Percentiles rank a stretch among this genome's conserved stretches.
These are phyloP conservation scores for Mobula birostris DNA, from an alignment of 2,113 vertebrate species.

Conservation along the genomic window DNA sequence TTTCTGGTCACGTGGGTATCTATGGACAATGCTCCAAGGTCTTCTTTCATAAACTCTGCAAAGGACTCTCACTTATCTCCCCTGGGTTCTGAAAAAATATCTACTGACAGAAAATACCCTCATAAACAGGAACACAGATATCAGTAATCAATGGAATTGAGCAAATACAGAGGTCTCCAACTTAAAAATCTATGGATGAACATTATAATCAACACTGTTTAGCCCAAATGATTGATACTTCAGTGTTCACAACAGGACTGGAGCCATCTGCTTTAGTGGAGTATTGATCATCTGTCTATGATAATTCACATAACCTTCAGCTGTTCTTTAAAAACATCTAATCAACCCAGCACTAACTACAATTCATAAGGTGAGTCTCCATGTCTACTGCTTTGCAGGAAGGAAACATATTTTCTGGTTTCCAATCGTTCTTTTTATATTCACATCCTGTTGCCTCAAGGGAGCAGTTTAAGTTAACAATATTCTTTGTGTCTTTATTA, in stretches of 20 bases:
- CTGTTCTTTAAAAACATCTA: neutral
- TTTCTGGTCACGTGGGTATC: neutral
- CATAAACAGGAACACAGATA: neutral
- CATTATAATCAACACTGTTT: neutral
- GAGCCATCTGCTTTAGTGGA: neutral
- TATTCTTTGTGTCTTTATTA: neutral
- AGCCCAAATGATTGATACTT: neutral
- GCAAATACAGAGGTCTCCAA: neutral
- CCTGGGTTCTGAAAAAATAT: neutral
- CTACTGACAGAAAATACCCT: neutral
- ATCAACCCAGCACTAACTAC: conserved; percentile 18
- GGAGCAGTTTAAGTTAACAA: neutral
- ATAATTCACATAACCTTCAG: neutral
- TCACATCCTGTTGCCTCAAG: neutral
- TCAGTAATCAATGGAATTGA: neutral
- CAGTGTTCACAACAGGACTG: neutral
- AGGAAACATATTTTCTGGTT: conserved; percentile 4
- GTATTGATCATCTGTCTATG: conserved; percentile 5
- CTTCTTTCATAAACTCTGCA: neutral
- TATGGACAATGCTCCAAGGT: neutral
- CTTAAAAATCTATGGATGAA: conserved; percentile 6
- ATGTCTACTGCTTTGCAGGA: neutral
- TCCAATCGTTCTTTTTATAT: neutral
- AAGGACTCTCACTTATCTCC: neutral
- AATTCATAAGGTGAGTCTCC: no score